phyloP scores from a whole-genome alignment of 2,113 vertebrate species.

The Ictidomys tridecemlineatus region DNA sequence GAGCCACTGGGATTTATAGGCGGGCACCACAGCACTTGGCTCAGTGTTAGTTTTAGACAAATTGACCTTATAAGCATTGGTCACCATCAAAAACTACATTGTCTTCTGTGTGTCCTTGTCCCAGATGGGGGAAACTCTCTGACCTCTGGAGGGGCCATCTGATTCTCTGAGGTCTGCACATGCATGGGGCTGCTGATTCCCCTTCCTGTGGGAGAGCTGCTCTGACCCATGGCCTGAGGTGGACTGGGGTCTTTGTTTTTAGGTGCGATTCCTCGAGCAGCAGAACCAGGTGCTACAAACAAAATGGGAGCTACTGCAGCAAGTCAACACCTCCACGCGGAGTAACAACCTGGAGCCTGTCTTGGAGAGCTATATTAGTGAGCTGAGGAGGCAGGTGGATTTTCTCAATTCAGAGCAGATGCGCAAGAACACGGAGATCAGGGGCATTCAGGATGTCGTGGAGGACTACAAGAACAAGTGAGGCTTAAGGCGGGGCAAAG shows the following conservation, averaged over 20 bases:
- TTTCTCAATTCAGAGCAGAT: slow-evolving; percentile 87
- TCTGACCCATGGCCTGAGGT: background rate
- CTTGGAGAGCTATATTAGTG: slow-evolving; percentile 90
- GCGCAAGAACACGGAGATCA: slow-evolving; percentile 89
- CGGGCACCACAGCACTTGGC: too few species aligned
- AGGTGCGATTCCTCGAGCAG: slow-evolving; percentile 84
- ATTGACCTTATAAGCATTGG: background rate
- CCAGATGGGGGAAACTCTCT: background rate
- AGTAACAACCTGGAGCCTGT: slow-evolving; percentile 86
- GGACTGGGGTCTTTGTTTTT: background rate
- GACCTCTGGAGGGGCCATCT: background rate
- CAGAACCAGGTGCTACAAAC: slow-evolving; percentile 83
- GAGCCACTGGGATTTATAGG: too few species aligned
- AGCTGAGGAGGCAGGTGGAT: slow-evolving; percentile 90
- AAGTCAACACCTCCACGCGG: slow-evolving; percentile 38
- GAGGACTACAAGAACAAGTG: slow-evolving; percentile 94
- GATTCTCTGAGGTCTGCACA: background rate
- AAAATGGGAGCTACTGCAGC: slow-evolving; percentile 82
- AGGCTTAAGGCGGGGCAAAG: background rate
- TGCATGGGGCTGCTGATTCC: background rate
- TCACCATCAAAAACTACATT: background rate
- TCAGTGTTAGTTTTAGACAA: background rate
- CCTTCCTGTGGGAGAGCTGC: background rate
- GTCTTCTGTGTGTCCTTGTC: background rate
- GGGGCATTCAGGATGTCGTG: slow-evolving; percentile 90